Evolutionary conservation across 1,140 invertebrate species (phyloP).

Genomic region (Episyrphus balteatus): DNA sequence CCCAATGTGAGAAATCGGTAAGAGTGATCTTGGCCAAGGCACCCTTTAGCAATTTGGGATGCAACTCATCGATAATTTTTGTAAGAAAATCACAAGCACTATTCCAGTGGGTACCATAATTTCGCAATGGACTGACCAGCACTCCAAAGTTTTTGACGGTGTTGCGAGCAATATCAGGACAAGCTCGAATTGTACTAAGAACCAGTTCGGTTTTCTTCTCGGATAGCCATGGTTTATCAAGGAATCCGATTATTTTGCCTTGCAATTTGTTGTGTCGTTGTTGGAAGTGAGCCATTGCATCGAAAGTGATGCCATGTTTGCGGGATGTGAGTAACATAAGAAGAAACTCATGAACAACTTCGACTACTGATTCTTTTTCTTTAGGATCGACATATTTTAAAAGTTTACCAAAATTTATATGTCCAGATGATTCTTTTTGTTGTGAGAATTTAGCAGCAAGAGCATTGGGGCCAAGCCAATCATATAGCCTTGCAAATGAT

Average conservation of each 20-base stretch:
- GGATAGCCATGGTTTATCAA: constrained; percentile 32
- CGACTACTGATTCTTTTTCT: constrained; percentile 43
- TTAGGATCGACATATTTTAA: constrained; percentile 37
- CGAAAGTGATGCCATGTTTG: constrained; percentile 47
- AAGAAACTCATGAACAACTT: constrained; percentile 53
- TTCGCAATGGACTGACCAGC: constrained; percentile 12
- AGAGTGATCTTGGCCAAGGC: constrained; percentile 28
- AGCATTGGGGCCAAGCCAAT: constrained; percentile 56
- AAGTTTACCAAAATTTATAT: constrained; percentile 14
- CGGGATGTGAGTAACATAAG: constrained; percentile 54
- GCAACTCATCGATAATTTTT: constrained; percentile 20
- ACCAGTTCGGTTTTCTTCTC: constrained; percentile 51
- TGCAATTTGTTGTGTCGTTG: constrained; percentile 28
- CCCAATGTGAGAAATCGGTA: constrained; percentile 27
- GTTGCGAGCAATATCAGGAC: constrained; percentile 58
- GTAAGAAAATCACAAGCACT: constrained; percentile 15
- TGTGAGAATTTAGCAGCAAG: constrained; percentile 8
- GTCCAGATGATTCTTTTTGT: constrained; percentile 6
- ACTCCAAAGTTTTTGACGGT: constrained; percentile 38
- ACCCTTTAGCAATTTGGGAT: constrained; percentile 25
- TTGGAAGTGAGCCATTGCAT: constrained; percentile 23
- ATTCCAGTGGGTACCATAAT: not conserved
- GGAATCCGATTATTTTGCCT: constrained; percentile 16
- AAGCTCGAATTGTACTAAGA: constrained; percentile 50
- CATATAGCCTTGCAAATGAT: constrained; percentile 55